Conservation (phyloP, 2,113 vertebrate species). For the Platichthys stellatus region DNA sequence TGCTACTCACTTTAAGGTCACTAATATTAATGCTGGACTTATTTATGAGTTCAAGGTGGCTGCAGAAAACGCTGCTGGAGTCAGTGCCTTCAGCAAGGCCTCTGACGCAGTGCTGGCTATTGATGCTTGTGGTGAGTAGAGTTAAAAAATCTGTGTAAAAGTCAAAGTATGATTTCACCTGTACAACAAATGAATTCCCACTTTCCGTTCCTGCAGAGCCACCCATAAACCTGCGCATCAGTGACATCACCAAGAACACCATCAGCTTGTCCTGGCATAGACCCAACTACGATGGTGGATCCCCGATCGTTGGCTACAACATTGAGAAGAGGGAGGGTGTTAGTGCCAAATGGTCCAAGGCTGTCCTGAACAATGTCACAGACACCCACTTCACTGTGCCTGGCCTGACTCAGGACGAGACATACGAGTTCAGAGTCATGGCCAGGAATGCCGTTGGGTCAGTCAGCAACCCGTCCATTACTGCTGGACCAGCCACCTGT, state of each 20-base stretch:
- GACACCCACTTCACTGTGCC: slow-evolving; percentile 91
- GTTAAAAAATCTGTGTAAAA: background rate
- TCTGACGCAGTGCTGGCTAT: slow-evolving; percentile 97
- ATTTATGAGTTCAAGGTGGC: slow-evolving; percentile 98
- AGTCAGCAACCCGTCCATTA: slow-evolving; percentile 91
- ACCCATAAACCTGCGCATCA: slow-evolving; percentile 89
- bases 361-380: slow-evolving; percentile 91
- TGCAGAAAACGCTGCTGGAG: slow-evolving; percentile 95
- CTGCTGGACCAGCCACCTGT: slow-evolving; percentile 91
- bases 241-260: slow-evolving; percentile 93
- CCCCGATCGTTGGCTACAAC: slow-evolving; percentile 92
- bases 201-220: slow-evolving; percentile 85
- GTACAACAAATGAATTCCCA: background rate
- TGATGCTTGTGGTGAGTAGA: slow-evolving; percentile 94
- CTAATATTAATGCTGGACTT: slow-evolving; percentile 89
- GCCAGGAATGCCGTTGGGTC: slow-evolving; percentile 96
- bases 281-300: slow-evolving; percentile 95
- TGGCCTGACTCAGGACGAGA: slow-evolving; percentile 90
- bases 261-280: slow-evolving; percentile 91
- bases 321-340: slow-evolving; percentile 91
- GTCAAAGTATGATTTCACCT: background rate
- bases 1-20: slow-evolving; percentile 94
- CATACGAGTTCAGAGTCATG: slow-evolving; percentile 95
- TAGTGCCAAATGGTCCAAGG: slow-evolving; percentile 90
- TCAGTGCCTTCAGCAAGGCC: slow-evolving; percentile 90